Evolutionary conservation across 1,140 invertebrate genomes (phyloP), one percentile per base, ranked within the genome.

Genomic region (Physella acuta): DNA sequence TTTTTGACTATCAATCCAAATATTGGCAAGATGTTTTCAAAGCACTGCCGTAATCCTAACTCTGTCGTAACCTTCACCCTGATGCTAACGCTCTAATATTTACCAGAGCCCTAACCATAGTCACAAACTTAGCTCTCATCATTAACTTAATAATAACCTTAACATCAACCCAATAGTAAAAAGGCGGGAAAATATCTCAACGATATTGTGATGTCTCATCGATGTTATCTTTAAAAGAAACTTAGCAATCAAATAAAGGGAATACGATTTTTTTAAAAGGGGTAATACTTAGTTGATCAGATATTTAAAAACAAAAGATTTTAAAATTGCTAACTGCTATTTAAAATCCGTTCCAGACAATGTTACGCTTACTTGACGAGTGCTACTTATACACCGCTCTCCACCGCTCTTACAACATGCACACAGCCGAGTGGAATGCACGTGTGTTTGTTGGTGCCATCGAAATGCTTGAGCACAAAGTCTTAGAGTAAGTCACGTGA

Each of bases 401-500:
- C 1, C 77, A 82, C 37, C 68, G 73, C 51, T 80, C 79, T 16
- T 75, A 76, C 66, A 82, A 82, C 69, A 73, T 78, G 56, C 81
- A 82, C 75, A 80, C 78, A 26, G 79, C 74, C 24, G 78, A 80
- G 39, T 82, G 81, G 81, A 82, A 82, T 53, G 63, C 77, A 34
- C 72, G 75, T 37, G 76, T 76, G 20, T 71, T 82, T 8, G 67
- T 63, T 0, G 78, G 77, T 51, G 66, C 72, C 24, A 26, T 80
- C 1, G 36, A 39, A 20, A 58, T 81, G 3, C 65, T 82, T 0
- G 61, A 70, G 28, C 75, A 78, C 62, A 37, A 67, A 44, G 75
- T 72, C 26, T 52, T 82, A 14, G 76, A 68, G 80, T 82, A 39
- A 71, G 73, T 76, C 14, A 33, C 33, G 16, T 31, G 17, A 20